These are phyloP conservation scores for Sarotherodon lohbergeri DNA, from an alignment of 2,113 vertebrate genomes.

Conservation along the genomic window DNA sequence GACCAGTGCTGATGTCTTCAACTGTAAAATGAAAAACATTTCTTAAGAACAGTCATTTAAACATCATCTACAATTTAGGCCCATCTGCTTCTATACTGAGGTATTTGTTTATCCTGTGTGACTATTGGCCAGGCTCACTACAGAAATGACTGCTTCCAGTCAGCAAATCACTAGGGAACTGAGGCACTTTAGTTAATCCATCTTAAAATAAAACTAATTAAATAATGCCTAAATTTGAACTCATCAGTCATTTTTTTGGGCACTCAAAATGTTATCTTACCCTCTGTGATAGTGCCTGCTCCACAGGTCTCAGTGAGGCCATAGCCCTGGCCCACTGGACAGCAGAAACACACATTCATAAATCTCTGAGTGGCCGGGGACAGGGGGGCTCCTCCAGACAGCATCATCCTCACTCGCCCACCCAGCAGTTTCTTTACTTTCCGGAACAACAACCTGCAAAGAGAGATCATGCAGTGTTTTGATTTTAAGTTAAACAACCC, in stretches of 20 bases:
- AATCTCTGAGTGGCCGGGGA: conserved; percentile 91
- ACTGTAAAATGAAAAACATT: conserved; percentile 32
- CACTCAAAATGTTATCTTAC: conserved; percentile 50
- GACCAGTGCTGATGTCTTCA: conserved; percentile 82
- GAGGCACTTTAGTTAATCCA: not conserved
- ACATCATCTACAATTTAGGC: not conserved
- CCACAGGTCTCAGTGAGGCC: conserved; percentile 95
- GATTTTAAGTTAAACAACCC: not conserved
- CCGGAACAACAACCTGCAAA: conserved; percentile 82
- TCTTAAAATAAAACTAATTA: not conserved
- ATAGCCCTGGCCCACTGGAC: conserved; percentile 92
- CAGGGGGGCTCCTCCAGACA: conserved; percentile 90
- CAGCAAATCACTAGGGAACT: not conserved
- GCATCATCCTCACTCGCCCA: conserved; percentile 88
- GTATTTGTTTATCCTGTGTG: not conserved
- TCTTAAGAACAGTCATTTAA: not conserved
- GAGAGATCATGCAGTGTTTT: not conserved
- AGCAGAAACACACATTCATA: conserved; percentile 98
- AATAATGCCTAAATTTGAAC: not conserved
- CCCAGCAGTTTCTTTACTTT: conserved; percentile 89
- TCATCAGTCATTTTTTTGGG: not conserved
- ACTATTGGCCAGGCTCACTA: not conserved
- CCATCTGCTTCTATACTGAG: not conserved
- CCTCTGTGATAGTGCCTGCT: conserved; percentile 93
- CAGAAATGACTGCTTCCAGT: not conserved